These are phyloP conservation scores for Hyles lineata DNA, from an alignment of 2,888 invertebrate genomes.

Conservation along the genomic window DNA sequence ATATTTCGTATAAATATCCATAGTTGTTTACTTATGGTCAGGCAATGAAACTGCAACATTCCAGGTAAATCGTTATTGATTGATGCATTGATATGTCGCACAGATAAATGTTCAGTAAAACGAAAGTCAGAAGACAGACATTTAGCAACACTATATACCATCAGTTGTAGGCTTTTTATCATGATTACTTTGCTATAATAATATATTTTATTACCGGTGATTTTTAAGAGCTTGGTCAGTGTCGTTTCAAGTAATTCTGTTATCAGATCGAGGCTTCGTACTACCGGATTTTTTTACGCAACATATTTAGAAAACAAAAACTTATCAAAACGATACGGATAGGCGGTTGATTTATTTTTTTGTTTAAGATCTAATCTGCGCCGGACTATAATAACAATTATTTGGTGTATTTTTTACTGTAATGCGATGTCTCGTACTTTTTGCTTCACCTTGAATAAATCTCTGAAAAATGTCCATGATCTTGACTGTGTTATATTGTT, in stretches of 20 bases:
- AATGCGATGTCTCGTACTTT: constrained; percentile 2
- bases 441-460: constrained; percentile 21
- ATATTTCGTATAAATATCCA: background rate
- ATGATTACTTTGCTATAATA: background rate
- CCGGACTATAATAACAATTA: constrained; percentile 13
- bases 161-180: background rate
- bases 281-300: constrained; percentile 20
- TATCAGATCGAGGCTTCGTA: constrained; percentile 18
- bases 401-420: background rate
- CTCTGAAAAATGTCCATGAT: background rate
- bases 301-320: constrained; percentile 19
- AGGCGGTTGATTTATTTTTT: constrained; percentile 27
- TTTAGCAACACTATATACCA: background rate
- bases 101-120: constrained; percentile 2
- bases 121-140: constrained; percentile 4
- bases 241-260: constrained; percentile 1
- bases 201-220: constrained; percentile 2
- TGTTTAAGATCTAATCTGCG: background rate
- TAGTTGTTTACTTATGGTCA: background rate
- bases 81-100: constrained; percentile 18
- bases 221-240: background rate
- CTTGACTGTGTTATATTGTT: constrained; percentile 1
- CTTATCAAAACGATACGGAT: constrained; percentile 23
- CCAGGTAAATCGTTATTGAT: constrained; percentile 12
- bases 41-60: constrained; percentile 15